These are phyloP conservation scores for Globicephala melas DNA, from an alignment of 2,113 vertebrate species.

Conservation along the genomic window DNA sequence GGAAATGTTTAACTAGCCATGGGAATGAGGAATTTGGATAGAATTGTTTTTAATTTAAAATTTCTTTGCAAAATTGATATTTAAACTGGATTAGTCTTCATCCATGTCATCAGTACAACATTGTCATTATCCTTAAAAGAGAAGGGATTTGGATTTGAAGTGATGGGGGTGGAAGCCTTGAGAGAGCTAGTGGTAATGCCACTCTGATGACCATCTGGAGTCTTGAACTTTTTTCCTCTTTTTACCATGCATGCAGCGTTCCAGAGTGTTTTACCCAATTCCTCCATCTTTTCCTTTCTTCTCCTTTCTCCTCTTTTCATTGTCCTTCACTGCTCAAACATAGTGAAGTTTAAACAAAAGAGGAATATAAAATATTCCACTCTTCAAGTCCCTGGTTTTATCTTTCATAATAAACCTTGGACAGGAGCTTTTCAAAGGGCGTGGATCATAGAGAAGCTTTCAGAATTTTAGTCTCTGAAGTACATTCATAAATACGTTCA, in stretches of 20 bases:
- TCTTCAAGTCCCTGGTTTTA: background rate
- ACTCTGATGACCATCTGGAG: background rate
- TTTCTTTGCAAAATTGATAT: background rate
- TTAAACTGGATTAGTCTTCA: background rate
- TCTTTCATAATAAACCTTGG: background rate
- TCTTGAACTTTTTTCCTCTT: background rate
- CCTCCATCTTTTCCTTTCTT: background rate
- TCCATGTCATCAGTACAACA: background rate
- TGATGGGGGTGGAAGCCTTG: background rate
- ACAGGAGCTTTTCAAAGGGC: background rate
- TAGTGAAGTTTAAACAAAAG: background rate
- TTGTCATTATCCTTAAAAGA: background rate
- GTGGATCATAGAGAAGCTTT: background rate
- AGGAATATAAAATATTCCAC: background rate
- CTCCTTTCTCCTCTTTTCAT: background rate
- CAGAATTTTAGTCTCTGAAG: background rate
- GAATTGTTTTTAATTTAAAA: background rate
- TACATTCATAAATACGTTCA: background rate
- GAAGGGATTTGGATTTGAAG: background rate
- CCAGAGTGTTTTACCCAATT: background rate
- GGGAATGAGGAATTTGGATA: background rate
- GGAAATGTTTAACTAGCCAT: background rate
- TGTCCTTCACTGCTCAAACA: background rate
- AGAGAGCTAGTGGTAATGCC: background rate
- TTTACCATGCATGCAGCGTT: background rate